These are phyloP conservation scores for Nebria brevicollis DNA, from an alignment of 2,888 invertebrate species.

Conservation along the genomic window DNA sequence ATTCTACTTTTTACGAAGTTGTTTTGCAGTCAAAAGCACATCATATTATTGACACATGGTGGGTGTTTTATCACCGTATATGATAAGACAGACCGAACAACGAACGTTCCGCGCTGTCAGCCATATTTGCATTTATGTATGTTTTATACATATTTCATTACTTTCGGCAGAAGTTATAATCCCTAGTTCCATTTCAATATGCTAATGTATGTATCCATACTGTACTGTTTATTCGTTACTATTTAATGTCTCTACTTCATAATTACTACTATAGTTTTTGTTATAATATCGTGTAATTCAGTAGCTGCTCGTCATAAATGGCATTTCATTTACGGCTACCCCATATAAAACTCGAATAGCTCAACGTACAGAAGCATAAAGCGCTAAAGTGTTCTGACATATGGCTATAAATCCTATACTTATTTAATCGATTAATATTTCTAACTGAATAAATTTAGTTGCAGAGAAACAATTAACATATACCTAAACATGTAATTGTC, in stretches of 20 bases:
- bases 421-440: too few species aligned
- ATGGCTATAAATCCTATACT: too few species aligned
- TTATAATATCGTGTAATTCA: background rate
- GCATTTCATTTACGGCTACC: background rate
- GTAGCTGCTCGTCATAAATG: background rate
- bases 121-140: conserved; percentile 41
- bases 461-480: too few species aligned
- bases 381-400: too few species aligned
- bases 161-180: conserved; percentile 37
- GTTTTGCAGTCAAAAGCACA: background rate
- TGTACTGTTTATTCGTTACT: background rate
- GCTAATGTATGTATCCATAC: conserved; percentile 25
- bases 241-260: background rate
- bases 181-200: conserved; percentile 26
- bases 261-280: conserved; percentile 4
- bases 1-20: background rate
- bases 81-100: conserved; percentile 33
- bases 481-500: too few species aligned
- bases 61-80: conserved; percentile 20
- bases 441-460: too few species aligned
- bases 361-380: too few species aligned
- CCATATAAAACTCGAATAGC: background rate
- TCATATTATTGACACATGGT: conserved; percentile 37
- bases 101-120: conserved; percentile 16
- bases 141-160: conserved; percentile 47